Base-by-base conservation (phyloP, 2,888 invertebrate species). In the Mimachlamys varia region DNA sequence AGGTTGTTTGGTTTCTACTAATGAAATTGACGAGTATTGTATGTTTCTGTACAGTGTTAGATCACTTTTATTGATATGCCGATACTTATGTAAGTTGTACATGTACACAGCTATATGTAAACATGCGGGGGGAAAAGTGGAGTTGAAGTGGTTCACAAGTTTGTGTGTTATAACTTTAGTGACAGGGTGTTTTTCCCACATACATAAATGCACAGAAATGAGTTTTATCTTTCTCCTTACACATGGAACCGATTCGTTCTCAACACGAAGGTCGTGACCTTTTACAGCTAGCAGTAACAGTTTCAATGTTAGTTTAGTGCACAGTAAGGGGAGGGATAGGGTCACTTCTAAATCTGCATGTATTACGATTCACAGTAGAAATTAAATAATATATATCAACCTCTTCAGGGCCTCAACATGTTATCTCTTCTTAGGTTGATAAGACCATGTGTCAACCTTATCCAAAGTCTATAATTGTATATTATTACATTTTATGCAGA, bases 131-230 rank as follows among this genome's bases (percentile, higher is more conserved):
- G 15, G 15, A 53, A 53, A 17, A 53, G 33, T 15, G 12, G 10
- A 0, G 27, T 76, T 76, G 76, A 33, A 76, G 76, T 76, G 33
- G 76, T 76, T 76, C 58, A 58, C 58, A 58, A 58, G 58, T 58
- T 58, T 19, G 22, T 19, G 10, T 22, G 76, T 76, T 76, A 33
- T 33, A 76, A 10, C 76, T 33, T 76, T 76, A 33, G 76, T 58
- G 58, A 58, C 15, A 55, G 58, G 12, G 76, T 76, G 44, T 44
- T 44, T 76, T 76, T 76, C 76, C 76, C 76, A 76, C 76, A 76
- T 76, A 76, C 33, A 76, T 76, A 76, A 76, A 76, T 76, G 17
- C 15, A 33, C 33, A 76, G 76, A 76, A 76, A 76, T 33, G 33
- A 76, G 33, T 76, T 76, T 44, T 76, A 76, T 76, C 76, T 76